phyloP scores from a whole-genome alignment of 2,113 vertebrate species.

The Psophia crepitans region DNA sequence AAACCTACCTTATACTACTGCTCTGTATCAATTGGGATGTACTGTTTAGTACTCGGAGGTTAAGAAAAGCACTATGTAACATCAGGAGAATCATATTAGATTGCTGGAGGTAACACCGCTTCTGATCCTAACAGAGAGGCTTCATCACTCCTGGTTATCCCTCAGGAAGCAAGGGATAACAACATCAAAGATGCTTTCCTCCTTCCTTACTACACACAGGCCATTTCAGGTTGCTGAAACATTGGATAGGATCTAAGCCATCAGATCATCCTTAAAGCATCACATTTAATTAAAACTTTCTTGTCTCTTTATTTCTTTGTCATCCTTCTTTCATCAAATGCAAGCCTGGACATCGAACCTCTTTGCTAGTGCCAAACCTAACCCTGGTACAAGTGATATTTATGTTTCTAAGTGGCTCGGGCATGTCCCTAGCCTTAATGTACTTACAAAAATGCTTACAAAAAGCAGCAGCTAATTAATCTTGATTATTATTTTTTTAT shows the following conservation, averaged over 20 bases:
- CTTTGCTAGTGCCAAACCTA: background rate
- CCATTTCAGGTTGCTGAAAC: background rate
- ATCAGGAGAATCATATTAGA: background rate
- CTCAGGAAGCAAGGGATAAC: background rate
- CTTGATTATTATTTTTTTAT: background rate
- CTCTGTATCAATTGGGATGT: background rate
- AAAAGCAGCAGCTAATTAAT: background rate
- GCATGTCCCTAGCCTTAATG: background rate
- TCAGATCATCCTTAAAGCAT: background rate
- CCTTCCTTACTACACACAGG: background rate
- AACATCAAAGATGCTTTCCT: background rate
- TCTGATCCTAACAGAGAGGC: background rate
- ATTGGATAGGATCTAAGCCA: background rate
- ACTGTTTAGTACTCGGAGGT: background rate
- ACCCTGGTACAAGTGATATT: background rate
- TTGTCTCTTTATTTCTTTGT: background rate
- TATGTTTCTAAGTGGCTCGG: background rate
- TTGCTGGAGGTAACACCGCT: background rate
- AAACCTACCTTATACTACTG: background rate
- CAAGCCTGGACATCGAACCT: background rate
- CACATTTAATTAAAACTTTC: background rate
- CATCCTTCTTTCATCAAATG: background rate
- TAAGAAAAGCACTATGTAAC: background rate
- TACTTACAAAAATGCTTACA: background rate
- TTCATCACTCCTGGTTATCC: background rate